Base-by-base conservation (phyloP, 2,797 vertebrate genomes). In the Lagorchestes hirsutus region DNA sequence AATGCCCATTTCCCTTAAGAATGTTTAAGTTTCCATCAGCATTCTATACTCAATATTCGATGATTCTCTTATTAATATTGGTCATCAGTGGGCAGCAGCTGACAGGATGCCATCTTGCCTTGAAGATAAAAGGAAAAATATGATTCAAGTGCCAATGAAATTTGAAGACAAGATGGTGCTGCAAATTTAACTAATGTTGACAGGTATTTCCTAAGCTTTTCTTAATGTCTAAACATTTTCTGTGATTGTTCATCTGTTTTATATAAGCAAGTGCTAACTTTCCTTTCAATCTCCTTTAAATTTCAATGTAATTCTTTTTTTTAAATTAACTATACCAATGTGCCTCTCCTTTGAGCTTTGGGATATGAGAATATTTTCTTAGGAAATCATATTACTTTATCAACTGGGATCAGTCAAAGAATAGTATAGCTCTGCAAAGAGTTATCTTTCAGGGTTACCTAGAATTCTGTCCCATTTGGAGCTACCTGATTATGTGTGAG, bases 141-240 rank as follows among this genome's bases (percentile, higher is more conserved):
- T 18, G 4, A 31, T 96, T 96, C 31, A 93, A 96, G 22, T 0
- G 55, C 92, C 12, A 34, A 0, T 50, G 96, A 87, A 92, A 0
- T 95, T 93, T 58, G 13, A 96, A 57, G 22, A 90, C 29, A 95
- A 10, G 94, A 4, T 93, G 3, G 0, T 2, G 0, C 46, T 95
- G 90, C 24, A 96, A 95, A 97, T 96, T 96, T 95, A 96, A 95
- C 94, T 96, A 95, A 97, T 97, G 96, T 6, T 95, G 46, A 92
- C 16, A 96, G 40, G 92, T 92, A 93, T 95, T 67, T 5, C 14
- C 34, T n/a, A 67, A 31, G 59, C 59, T 34, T 62, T 29, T 59
- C 58, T 59, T 29, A 29, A 59, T 31, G 3, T 14, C 59, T 34
- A 31, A 31, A 34, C 14, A 0, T 62, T 62, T 62, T 31, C 59